Percentiles rank a stretch among this genome's conserved stretches.
Conservation (phyloP, 2,888 invertebrate genomes). For the Eudasyphora cyanicolor region DNA sequence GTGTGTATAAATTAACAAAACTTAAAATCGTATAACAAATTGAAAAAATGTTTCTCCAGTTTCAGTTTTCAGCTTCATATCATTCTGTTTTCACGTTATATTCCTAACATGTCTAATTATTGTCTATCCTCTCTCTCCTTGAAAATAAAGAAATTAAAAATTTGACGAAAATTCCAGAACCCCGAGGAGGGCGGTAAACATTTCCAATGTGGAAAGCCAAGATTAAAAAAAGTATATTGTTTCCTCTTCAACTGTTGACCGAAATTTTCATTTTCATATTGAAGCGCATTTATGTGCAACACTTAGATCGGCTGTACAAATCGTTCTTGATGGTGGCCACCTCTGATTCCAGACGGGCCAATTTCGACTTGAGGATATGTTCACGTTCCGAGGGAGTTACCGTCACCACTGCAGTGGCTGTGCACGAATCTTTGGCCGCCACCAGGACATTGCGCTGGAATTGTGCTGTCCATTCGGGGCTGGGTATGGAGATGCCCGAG, state of each 20-base stretch:
- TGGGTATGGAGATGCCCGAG: conserved; percentile 90
- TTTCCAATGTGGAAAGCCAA: background rate
- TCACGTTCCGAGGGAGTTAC: conserved; percentile 80
- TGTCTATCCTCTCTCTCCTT: conserved; percentile 68
- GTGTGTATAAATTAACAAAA: conserved; percentile 12
- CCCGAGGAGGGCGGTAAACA: background rate
- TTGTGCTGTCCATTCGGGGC: conserved; percentile 78
- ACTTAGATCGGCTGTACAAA: conserved; percentile 78
- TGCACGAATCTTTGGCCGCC: conserved; percentile 51
- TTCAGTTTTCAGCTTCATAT: background rate
- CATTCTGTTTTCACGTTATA: conserved; percentile 37
- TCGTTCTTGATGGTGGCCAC: conserved; percentile 94
- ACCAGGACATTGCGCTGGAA: conserved; percentile 74
- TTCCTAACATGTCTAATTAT: conserved; percentile 53
- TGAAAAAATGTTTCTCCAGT: background rate
- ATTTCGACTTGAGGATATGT: conserved; percentile 90
- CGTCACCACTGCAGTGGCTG: conserved; percentile 52
- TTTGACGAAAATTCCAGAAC: conserved; percentile 1
- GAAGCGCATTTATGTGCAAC: conserved; percentile 46
- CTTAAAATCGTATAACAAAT: conserved; percentile 26
- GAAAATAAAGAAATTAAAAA: conserved; percentile 55
- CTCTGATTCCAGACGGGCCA: conserved; percentile 93
- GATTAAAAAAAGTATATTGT: conserved; percentile 8
- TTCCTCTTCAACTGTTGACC: background rate
- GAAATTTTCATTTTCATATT: conserved; percentile 24